Base-by-base conservation (phyloP, 2,113 vertebrate species). In the Pogona vitticeps region DNA sequence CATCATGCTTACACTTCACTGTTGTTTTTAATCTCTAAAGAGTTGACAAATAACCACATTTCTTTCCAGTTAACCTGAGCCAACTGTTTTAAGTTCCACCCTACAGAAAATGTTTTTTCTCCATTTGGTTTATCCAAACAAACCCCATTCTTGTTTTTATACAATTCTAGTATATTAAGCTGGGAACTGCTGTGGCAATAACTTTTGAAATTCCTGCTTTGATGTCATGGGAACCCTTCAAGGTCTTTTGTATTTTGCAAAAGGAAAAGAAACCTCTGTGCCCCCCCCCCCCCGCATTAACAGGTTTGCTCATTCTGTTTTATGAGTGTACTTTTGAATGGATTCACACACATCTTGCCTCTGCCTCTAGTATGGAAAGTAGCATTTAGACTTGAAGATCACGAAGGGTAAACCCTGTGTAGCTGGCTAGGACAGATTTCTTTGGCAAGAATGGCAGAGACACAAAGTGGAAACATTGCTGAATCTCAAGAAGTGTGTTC, bases 191-290 rank as follows among this genome's bases (percentile, higher is more conserved):
- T 23, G 76, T 5, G 65, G 56, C 78, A 89, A 61, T 85, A 76
- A 80, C 76, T 83, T 79, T 84, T 31, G 33, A 59, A n/a, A 80
- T 58, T 88, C 56, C 78, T 70, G 31, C 85, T 87, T 42, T 71
- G 6, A 4, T 52, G n/a, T 67, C 59, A 31, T 31, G 42, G 58
- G 73, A 82, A 59, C 26, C 23, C 20, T 52, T 36, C 0, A 0
- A 9, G 58, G 3, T 2, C 12, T 23, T 76, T 84, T 83, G 86
- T 26, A 80, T 63, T 88, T 59, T 0, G 1, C 3, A 40, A 52
- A 63, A 38, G 84, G 82, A 90, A 85, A 21, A 80, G 84, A 33
- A n/a, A 81, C 7, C 0, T 75, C 70, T 38, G 72, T 56, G 65
- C 13, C 77, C 13, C 9, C 3, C 38, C 26, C 9, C 6, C 31